A percentile compares a stretch with the other conserved stretches of the same genome.
These are phyloP conservation scores for Saturnia pavonia DNA, from an alignment of 2,888 invertebrate genomes.

Conservation along the genomic window DNA sequence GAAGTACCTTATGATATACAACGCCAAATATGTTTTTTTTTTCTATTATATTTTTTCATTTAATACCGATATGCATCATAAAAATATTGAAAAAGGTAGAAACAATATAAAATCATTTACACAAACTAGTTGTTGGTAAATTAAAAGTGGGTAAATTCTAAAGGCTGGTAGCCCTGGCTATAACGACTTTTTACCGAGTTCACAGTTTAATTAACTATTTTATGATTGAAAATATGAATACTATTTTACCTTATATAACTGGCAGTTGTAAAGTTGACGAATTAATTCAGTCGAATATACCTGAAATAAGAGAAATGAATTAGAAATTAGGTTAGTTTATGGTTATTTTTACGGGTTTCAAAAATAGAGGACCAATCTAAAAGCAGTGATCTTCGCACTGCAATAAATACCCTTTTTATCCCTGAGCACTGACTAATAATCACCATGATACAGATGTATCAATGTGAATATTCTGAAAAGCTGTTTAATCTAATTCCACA, in stretches of 20 bases:
- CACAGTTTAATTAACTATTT: constrained; percentile 6
- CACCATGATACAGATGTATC: too few relatives aligned
- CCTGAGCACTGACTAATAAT: too few relatives aligned
- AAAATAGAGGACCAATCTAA: too few relatives aligned
- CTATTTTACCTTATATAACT: constrained; percentile 7
- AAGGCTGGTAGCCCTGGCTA: not conserved
- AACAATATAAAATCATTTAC: not conserved
- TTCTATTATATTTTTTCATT: too few relatives aligned
- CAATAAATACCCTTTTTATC: too few relatives aligned
- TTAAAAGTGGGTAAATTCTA: not conserved
- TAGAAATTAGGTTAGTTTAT: not conserved
- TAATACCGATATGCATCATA: not conserved
- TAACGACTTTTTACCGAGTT: constrained; percentile 1
- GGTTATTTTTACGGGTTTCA: too few relatives aligned
- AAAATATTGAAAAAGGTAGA: not conserved
- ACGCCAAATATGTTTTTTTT: too few relatives aligned
- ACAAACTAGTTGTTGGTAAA: not conserved
- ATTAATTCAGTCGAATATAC: not conserved
- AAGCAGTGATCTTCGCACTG: too few relatives aligned
- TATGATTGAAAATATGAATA: not conserved
- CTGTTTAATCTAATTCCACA: too few relatives aligned
- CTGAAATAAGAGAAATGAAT: constrained; percentile 1
- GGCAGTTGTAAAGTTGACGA: not conserved
- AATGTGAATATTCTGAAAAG: too few relatives aligned
- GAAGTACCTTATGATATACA: too few relatives aligned